Evolutionary conservation across 37 sponge, comb jelly and placozoan species (phyloP).

Genomic region (Halichondria panicea): DNA sequence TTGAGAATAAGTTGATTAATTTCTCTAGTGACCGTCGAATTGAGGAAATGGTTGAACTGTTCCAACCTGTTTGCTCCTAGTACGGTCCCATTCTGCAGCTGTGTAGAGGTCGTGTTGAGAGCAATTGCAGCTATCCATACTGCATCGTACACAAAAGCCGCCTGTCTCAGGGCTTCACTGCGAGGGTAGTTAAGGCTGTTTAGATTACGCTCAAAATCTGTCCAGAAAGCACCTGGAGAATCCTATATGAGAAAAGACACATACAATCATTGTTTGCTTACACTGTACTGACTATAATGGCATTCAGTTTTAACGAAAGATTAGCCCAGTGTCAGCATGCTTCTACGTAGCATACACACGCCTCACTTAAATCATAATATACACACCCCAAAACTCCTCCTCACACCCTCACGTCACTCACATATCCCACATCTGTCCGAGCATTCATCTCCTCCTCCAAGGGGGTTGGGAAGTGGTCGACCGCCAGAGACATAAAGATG

Average conservation of each 20-base stretch:
- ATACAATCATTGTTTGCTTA: no score
- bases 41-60: slow-evolving; percentile 20
- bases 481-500: slow-evolving; percentile 15
- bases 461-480: slow-evolving; percentile 51
- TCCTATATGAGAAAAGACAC: no score
- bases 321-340: no score
- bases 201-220: slow-evolving; percentile 3
- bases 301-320: no score
- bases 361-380: no score
- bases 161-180: slow-evolving; percentile 26
- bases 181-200: slow-evolving; percentile 18
- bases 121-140: slow-evolving; percentile 56
- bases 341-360: no score
- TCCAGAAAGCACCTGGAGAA: slow-evolving; percentile 35
- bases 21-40: no score
- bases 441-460: neutral
- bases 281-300: no score
- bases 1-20: slow-evolving; percentile 11
- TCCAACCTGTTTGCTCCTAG: neutral
- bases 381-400: no score
- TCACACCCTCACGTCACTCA: slow-evolving; percentile 15
- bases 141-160: slow-evolving; percentile 44
- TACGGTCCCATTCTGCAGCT: slow-evolving; percentile 6
- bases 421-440: slow-evolving; percentile 51
- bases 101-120: slow-evolving; percentile 14